A percentile compares a stretch with the other conserved stretches of the same genome.
Evolutionary conservation across 2,113 vertebrate genomes (phyloP).

Genomic region (Salvelinus namaycush): DNA sequence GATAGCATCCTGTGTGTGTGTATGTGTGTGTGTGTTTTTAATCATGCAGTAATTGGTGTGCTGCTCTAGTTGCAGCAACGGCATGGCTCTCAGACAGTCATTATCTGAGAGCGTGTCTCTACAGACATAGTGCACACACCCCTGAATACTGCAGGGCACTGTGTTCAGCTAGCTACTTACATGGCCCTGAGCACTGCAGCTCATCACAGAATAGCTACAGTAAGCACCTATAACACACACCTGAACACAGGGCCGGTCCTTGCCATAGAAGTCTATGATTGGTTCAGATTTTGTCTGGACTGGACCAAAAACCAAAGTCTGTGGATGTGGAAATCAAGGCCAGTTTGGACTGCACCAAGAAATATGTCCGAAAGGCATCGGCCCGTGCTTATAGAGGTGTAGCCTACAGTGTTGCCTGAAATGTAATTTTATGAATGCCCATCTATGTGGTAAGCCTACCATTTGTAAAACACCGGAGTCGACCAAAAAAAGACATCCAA

Average conservation of each 20-base stretch:
- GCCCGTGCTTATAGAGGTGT: too few species aligned
- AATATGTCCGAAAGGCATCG: too few species aligned
- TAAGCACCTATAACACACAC: neutral
- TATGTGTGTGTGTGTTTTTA: conserved; percentile 18
- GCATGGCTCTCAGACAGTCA: conserved; percentile 48
- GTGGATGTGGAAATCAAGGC: too few species aligned
- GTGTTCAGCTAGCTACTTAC: conserved; percentile 30
- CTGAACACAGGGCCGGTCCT: neutral
- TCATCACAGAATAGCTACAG: conserved; percentile 19
- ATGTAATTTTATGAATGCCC: too few species aligned
- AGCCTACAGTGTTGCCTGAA: too few species aligned
- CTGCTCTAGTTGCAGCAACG: conserved; percentile 27
- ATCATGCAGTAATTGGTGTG: conserved; percentile 35
- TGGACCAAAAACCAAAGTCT: too few species aligned
- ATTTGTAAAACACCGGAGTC: too few species aligned
- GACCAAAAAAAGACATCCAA: too few species aligned
- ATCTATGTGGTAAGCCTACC: too few species aligned
- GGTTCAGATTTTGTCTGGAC: too few species aligned
- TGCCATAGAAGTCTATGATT: too few species aligned
- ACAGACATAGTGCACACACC: conserved; percentile 1
- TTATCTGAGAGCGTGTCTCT: conserved; percentile 35
- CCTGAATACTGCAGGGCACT: conserved; percentile 36
- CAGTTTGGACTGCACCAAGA: too few species aligned
- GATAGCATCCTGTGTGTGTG: neutral
- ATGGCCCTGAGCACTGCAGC: conserved; percentile 42